Percentiles rank a stretch among this genome's conserved stretches.
Conservation (phyloP, 2,888 invertebrate genomes). For the Melanotus villosus region DNA sequence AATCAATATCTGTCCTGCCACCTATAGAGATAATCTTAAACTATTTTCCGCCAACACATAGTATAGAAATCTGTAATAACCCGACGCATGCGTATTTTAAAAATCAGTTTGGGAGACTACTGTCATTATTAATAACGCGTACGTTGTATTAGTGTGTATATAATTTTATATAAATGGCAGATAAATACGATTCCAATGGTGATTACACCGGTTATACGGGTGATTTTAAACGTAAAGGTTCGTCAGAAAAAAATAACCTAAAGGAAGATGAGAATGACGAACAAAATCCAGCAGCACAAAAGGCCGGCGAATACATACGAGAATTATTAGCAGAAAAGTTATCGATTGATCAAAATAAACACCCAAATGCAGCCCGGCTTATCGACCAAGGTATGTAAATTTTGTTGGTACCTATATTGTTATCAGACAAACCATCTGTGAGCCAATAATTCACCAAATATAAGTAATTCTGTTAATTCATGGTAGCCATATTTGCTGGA, state of each 20-base stretch:
- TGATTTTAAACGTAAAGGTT: slow-evolving; percentile 63
- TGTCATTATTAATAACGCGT: too few relatives aligned
- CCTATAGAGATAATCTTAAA: too few relatives aligned
- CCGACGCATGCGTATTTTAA: too few relatives aligned
- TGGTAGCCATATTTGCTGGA: background rate
- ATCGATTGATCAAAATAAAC: slow-evolving; percentile 77
- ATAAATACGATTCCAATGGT: slow-evolving; percentile 66
- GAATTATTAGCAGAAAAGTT: slow-evolving; percentile 82
- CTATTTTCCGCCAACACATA: too few relatives aligned
- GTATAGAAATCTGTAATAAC: too few relatives aligned
- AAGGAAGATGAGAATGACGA: slow-evolving; percentile 56
- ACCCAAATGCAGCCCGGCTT: slow-evolving; percentile 78
- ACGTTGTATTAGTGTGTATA: too few relatives aligned
- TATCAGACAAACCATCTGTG: background rate
- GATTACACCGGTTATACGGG: slow-evolving; percentile 60
- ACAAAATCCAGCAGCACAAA: slow-evolving; percentile 76
- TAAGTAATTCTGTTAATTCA: background rate
- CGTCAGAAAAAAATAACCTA: slow-evolving; percentile 51
- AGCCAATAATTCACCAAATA: background rate
- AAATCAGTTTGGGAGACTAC: too few relatives aligned
- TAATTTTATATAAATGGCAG: slow-evolving; percentile 59
- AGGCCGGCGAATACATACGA: slow-evolving; percentile 84
- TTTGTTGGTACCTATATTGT: background rate
- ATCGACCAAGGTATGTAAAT: slow-evolving; percentile 79
- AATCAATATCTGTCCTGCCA: too few relatives aligned